Evolutionary conservation across 2,113 vertebrate species (phyloP).

Genomic region (Scytalopus superciliaris): DNA sequence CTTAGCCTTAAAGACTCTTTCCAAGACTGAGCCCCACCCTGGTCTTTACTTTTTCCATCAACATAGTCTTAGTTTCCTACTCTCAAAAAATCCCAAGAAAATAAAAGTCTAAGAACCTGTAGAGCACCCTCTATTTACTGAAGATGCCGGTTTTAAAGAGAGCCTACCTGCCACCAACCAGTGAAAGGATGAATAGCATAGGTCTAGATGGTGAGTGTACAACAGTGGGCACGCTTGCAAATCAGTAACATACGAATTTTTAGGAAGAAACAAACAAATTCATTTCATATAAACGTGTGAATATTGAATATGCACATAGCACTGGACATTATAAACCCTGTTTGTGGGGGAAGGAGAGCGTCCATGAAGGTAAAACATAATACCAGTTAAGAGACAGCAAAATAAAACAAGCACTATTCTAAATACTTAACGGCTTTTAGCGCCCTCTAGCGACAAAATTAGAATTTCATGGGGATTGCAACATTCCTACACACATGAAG

Average conservation of each 20-base stretch:
- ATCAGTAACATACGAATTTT: not conserved
- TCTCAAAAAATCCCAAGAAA: not conserved
- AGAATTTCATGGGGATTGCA: not conserved
- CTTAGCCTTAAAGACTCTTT: not conserved
- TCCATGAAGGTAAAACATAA: not conserved
- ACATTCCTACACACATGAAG: not conserved
- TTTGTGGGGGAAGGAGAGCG: not conserved
- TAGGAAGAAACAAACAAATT: not conserved
- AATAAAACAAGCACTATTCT: not conserved
- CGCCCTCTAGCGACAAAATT: conserved; percentile 37
- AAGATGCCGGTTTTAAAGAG: not conserved
- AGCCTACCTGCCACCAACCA: not conserved
- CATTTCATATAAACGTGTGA: rapidly evolving
- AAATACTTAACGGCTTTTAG: not conserved
- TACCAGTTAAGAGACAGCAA: not conserved
- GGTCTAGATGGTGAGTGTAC: not conserved
- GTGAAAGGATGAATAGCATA: not conserved
- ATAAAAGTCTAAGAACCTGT: not conserved
- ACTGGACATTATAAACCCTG: not conserved
- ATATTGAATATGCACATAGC: not conserved
- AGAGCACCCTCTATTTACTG: not conserved
- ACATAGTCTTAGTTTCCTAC: not conserved
- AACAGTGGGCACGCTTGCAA: not conserved
- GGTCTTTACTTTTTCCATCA: not conserved
- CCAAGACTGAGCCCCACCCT: not conserved